Evolutionary conservation across 2,113 vertebrate genomes (phyloP).

Genomic region (Rhinoptilus africanus): DNA sequence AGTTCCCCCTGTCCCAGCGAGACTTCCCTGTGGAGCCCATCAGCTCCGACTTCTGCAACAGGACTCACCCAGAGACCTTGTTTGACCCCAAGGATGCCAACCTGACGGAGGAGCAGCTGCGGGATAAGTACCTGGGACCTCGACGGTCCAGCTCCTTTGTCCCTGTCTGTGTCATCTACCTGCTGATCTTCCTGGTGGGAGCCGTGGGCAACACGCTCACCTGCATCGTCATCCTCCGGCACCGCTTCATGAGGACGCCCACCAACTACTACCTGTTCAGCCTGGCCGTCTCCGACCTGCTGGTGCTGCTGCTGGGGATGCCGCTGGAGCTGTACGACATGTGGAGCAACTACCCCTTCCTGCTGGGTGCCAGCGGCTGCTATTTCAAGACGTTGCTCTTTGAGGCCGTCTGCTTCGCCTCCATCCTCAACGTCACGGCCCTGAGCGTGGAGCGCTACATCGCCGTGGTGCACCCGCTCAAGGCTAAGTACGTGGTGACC

Average conservation of each 20-base stretch:
- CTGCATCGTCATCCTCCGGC: constrained; percentile 84
- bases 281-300: constrained; percentile 88
- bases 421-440: constrained; percentile 90
- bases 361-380: constrained; percentile 84
- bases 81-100: constrained; percentile 69
- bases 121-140: constrained; percentile 82
- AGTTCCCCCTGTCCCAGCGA: background rate
- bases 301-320: constrained; percentile 91
- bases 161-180: constrained; percentile 85
- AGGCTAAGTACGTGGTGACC: constrained; percentile 87
- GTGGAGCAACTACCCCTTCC: constrained; percentile 93
- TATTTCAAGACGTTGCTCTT: constrained; percentile 91
- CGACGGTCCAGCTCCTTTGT: constrained; percentile 79
- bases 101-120: constrained; percentile 78
- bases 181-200: constrained; percentile 87
- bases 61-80: constrained; percentile 18
- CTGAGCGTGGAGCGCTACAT: constrained; percentile 92
- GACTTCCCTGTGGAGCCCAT: background rate
- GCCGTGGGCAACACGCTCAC: constrained; percentile 86
- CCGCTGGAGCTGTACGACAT: constrained; percentile 92
- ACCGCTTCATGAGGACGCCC: constrained; percentile 89
- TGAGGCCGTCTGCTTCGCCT: constrained; percentile 90
- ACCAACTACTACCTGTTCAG: constrained; percentile 97
- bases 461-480: constrained; percentile 89
- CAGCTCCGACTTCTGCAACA: constrained; percentile 65